Evolutionary conservation across 2,888 invertebrate species (phyloP), one percentile per base, ranked within the genome.

Genomic region (Calameuta idolon): DNA sequence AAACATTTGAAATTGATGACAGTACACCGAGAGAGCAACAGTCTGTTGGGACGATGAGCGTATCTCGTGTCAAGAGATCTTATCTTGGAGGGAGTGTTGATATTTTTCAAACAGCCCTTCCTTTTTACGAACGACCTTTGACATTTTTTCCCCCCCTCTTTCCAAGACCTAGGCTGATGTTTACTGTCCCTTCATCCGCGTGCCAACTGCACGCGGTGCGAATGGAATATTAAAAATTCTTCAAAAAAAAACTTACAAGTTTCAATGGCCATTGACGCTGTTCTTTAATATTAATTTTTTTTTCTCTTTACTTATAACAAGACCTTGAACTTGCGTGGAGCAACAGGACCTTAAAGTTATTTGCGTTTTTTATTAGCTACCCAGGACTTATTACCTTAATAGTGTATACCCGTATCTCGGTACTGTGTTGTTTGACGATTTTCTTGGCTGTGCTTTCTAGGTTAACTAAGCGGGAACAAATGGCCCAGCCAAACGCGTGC

Each of bases 391-490:
- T 55, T 55, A 23, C 2, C 9, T 9, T 23, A 23, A 9, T 23
- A 9, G 9, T 9, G 9, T 55, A 9, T 55, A 55, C 23, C 2
- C 15, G 15, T 55, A 55, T 55, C 23, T 55, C 9, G 55, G 55
- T 55, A 55, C 23, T 23, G 15, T 23, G 55, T 23, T 40, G 40
- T 55, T 55, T 55, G 23, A 55, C 23, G 55, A 55, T 55, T 55
- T 55, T 55, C 55, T 23, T 55, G 55, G 55, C 55, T 55, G 55
- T 75, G 77, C 79, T 81, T 79, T 74, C 79, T 69, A 75, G 78
- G 77, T 81, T 80, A 83, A 83, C 83, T 79, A 80, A 83, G 84
- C 79, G 79, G 73, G 79, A 81, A 81, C 82, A 81, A 82, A 83
- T 15, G 55, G 23, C 23, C 55, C 23, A 5, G 15, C 34, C 11